Evolutionary conservation across 1,140 invertebrate species (phyloP).

Genomic region (Drosophila busckii): DNA sequence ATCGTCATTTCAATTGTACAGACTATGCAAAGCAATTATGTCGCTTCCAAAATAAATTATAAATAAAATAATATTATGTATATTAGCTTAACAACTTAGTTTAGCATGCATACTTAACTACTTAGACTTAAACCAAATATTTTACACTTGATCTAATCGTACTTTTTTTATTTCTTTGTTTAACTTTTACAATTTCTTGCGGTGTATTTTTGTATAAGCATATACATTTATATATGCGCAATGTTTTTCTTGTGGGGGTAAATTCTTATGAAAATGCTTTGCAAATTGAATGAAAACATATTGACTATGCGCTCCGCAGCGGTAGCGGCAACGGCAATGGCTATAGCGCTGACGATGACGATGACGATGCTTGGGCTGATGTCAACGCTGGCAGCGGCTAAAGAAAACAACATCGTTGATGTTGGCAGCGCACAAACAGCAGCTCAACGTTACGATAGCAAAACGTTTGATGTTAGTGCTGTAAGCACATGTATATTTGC

Average conservation of each 20-base stretch:
- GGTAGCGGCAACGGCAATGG: conserved; percentile 20
- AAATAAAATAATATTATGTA: too few relatives aligned
- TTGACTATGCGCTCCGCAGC: conserved; percentile 71
- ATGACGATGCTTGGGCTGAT: conserved; percentile 34
- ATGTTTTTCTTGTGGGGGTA: conserved; percentile 73
- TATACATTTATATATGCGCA: conserved; percentile 54
- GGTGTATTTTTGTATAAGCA: too few relatives aligned
- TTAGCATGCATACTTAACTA: too few relatives aligned
- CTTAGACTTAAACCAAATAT: too few relatives aligned
- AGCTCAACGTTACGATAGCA: conserved; percentile 32
- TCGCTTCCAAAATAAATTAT: too few relatives aligned
- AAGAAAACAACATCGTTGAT: conserved; percentile 58
- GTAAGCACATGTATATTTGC: conserved; percentile 72
- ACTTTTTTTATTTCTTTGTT: too few relatives aligned
- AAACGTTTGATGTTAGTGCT: conserved; percentile 68
- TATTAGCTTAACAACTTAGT: too few relatives aligned
- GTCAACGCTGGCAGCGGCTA: conserved; percentile 54
- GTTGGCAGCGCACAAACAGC: conserved; percentile 12
- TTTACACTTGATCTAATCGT: too few relatives aligned
- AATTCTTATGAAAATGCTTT: conserved; percentile 76
- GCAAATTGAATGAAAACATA: conserved; percentile 78
- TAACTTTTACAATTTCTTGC: too few relatives aligned
- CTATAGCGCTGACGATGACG: conserved; percentile 9
- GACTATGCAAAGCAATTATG: too few relatives aligned
- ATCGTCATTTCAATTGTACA: too few relatives aligned